phyloP scores from a whole-genome alignment of 2,888 invertebrate genomes.

The Apamea anceps region DNA sequence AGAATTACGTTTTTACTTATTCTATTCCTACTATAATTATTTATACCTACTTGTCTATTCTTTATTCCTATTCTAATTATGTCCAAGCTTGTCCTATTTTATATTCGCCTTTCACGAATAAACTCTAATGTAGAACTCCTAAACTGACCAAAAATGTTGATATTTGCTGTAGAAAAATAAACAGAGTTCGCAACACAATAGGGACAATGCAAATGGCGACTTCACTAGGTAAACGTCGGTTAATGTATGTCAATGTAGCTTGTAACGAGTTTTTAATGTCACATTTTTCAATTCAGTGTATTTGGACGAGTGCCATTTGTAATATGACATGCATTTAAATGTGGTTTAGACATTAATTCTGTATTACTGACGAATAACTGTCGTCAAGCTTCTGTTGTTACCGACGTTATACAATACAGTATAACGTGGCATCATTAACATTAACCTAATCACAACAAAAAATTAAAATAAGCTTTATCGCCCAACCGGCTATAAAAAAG shows the following conservation, averaged over 20 bases:
- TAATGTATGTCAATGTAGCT: constrained; percentile 43
- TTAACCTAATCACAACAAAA: too few relatives aligned
- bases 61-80: not conserved
- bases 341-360: constrained; percentile 18
- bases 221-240: constrained; percentile 33
- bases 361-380: constrained; percentile 4
- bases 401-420: not conserved
- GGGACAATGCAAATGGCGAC: constrained; percentile 43
- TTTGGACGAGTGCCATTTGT: constrained; percentile 46
- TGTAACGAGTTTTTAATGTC: constrained; percentile 64
- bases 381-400: constrained; percentile 7
- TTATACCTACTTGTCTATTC: not conserved
- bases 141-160: constrained; percentile 30
- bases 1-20: not conserved
- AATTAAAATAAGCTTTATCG: not conserved
- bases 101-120: constrained; percentile 7
- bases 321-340: constrained; percentile 45
- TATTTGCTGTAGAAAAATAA: constrained; percentile 28
- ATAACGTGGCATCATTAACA: not conserved
- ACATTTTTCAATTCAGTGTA: constrained; percentile 44
- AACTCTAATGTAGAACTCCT: not conserved
- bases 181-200: constrained; percentile 27
- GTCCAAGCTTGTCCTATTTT: not conserved
- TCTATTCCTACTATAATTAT: not conserved
- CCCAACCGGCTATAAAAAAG: constrained; percentile 10